A percentile compares a stretch with the other conserved stretches of the same genome.
Conservation (phyloP, 2,113 vertebrate species). For the Casuarius casuarius region DNA sequence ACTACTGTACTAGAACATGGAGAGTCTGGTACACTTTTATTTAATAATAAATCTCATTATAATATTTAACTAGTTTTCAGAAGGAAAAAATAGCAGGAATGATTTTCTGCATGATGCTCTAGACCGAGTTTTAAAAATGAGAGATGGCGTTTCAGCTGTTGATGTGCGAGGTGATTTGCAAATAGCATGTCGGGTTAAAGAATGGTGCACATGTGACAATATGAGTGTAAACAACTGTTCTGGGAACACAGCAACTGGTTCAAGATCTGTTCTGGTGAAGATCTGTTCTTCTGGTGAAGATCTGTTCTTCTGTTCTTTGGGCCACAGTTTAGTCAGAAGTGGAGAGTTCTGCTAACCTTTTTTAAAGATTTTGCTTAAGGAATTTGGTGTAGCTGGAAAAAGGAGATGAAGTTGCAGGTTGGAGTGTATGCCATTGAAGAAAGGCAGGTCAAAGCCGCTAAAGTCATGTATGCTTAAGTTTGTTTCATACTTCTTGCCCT, state of each 20-base stretch:
- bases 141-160: not conserved
- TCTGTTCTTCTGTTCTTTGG: too few relatives aligned
- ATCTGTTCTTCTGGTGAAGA: too few relatives aligned
- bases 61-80: not conserved
- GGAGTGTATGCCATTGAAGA: not conserved
- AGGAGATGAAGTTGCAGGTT: not conserved
- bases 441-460: not conserved
- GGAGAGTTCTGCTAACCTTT: not conserved
- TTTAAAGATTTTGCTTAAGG: not conserved
- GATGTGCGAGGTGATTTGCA: not conserved
- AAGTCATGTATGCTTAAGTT: not conserved
- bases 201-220: not conserved
- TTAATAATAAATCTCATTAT: too few relatives aligned
- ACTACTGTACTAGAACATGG: not conserved
- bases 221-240: not conserved
- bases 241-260: not conserved
- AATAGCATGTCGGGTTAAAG: not conserved
- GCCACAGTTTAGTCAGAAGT: not conserved
- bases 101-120: not conserved
- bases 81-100: not conserved
- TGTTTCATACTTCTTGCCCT: not conserved
- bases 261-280: not conserved
- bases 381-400: not conserved
- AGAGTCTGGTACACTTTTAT: not conserved
- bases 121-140: not conserved